Conservation (phyloP, 2,113 vertebrate genomes). For the Capreolus pygargus region DNA sequence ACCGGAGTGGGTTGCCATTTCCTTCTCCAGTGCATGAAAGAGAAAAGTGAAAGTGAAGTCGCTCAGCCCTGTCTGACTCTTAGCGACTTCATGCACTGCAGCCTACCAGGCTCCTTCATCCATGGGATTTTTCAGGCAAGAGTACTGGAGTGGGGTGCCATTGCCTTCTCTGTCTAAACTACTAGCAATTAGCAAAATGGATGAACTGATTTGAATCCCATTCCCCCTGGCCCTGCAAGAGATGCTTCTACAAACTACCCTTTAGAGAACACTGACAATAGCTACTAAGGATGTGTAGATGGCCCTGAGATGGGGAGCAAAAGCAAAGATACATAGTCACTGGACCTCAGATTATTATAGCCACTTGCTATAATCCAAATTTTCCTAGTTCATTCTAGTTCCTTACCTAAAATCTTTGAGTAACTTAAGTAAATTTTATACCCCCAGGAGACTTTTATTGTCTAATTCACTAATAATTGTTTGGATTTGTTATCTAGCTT, state of each 20-base stretch:
- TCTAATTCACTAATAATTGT: neutral
- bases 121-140: too few relatives aligned
- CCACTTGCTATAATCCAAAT: neutral
- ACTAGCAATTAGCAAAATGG: neutral
- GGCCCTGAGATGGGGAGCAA: neutral
- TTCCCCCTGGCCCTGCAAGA: neutral
- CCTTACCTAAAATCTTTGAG: neutral
- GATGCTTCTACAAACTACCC: neutral
- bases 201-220: neutral
- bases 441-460: neutral
- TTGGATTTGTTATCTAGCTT: neutral
- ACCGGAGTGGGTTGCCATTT: too few relatives aligned
- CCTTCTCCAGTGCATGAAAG: too few relatives aligned
- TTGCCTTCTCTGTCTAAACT: neutral
- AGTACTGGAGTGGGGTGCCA: too few relatives aligned
- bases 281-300: neutral
- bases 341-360: neutral
- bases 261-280: neutral
- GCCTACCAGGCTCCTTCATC: too few relatives aligned
- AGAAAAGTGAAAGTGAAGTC: too few relatives aligned
- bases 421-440: neutral
- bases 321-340: neutral
- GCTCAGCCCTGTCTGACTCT: too few relatives aligned
- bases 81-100: too few relatives aligned
- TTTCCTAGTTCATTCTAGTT: neutral